phyloP scores from a whole-genome alignment of 1,140 invertebrate genomes.

The Latrodectus geometricus region DNA sequence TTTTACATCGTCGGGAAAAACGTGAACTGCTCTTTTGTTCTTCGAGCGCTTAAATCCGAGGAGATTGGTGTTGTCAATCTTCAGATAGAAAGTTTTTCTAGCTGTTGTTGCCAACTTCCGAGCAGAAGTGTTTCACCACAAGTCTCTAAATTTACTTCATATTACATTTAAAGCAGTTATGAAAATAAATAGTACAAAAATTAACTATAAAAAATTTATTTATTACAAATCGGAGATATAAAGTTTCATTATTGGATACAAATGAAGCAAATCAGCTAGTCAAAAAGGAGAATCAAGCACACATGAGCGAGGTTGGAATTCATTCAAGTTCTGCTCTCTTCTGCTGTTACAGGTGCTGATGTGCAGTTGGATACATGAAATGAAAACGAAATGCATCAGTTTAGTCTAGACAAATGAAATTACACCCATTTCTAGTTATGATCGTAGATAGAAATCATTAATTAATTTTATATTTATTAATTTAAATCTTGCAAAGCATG shows the following conservation, averaged over 20 bases:
- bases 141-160: too few relatives aligned
- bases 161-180: too few relatives aligned
- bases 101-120: too few relatives aligned
- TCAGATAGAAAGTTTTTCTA: too few relatives aligned
- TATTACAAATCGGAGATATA: neutral
- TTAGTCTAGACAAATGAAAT: conserved; percentile 41
- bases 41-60: too few relatives aligned
- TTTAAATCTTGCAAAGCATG: conserved; percentile 23
- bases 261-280: conserved; percentile 18
- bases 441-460: conserved; percentile 26
- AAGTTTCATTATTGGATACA: neutral
- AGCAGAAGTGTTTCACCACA: too few relatives aligned
- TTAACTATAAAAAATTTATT: too few relatives aligned
- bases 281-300: conserved; percentile 58
- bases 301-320: conserved; percentile 59
- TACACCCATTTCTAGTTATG: conserved; percentile 35
- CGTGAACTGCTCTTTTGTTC: too few relatives aligned
- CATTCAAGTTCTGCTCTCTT: conserved; percentile 49
- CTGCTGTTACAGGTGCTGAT: conserved; percentile 40
- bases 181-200: too few relatives aligned
- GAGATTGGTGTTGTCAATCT: too few relatives aligned
- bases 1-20: too few relatives aligned
- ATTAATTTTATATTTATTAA: neutral
- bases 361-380: conserved; percentile 58
- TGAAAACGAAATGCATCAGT: conserved; percentile 59